Base-by-base conservation (phyloP, 1,140 invertebrate species). In the Onthophagus taurus region DNA sequence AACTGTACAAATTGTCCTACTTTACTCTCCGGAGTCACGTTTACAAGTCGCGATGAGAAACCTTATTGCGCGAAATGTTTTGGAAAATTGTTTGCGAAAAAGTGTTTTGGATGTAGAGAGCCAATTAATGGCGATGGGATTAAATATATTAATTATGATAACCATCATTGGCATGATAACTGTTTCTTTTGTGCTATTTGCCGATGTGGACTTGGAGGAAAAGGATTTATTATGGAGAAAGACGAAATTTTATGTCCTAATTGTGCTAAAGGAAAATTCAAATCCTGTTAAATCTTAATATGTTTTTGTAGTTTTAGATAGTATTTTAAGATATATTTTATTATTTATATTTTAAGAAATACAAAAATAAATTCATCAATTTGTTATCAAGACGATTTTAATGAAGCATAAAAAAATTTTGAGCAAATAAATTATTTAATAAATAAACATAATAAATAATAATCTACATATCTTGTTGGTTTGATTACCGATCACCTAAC, bases 151-250 rank as follows among this genome's bases (percentile, higher is more conserved):
- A 96, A 92, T 30, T 99, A 98, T 72, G 94, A 98, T 67, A 93
- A 97, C 71, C 84, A 95, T 49, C 94, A 99, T 70, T 99, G 97
- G 97, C 96, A 99, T 73, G 97, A 97, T 69, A 92, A 97, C 68
- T 99, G 97, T 73, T 99, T 98, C 77, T 87, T 91, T 64, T 99
- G 96, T 72, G 89, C 90, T 56, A 82, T 83, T 51, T 99, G 97
- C 77, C 85, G 89, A 60, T 82, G 83, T 31, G 93, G 90, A 30
- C 77, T 99, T 55, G 95, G 98, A 16, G 95, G 95, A 46, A 88
- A 91, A 61, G 97, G 96, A 47, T 99, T 99, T 74, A 97, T 99
- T 69, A 97, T 94, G 57, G 95, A 98, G 64, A 87, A 76, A 4
- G 83, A 85, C 47, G 92, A 98, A 65, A 97, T 99, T 64, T 84